Evolutionary conservation across 2,888 invertebrate species (phyloP).

Genomic region (Cheilosia urbana): DNA sequence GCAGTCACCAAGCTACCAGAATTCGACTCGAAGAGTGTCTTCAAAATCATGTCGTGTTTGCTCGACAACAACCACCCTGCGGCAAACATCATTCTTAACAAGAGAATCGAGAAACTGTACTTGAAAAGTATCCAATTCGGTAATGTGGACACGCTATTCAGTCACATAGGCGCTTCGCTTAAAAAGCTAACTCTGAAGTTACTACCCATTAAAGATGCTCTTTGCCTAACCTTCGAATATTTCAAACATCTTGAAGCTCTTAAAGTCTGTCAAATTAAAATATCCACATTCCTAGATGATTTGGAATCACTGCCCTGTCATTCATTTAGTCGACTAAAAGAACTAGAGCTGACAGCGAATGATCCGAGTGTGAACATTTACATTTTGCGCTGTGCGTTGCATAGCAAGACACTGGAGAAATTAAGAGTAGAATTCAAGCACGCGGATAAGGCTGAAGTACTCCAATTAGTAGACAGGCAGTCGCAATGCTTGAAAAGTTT

Average conservation of each 20-base stretch:
- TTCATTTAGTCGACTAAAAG: slow-evolving; percentile 17
- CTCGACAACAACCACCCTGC: slow-evolving; percentile 52
- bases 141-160: slow-evolving; percentile 25
- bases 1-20: slow-evolving; percentile 77
- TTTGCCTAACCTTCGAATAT: slow-evolving; percentile 28
- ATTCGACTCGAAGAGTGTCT: slow-evolving; percentile 69
- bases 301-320: neutral
- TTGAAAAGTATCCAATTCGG: slow-evolving; percentile 45
- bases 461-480: slow-evolving; percentile 18
- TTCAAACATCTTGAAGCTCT: slow-evolving; percentile 31
- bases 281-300: slow-evolving; percentile 13
- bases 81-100: slow-evolving; percentile 31
- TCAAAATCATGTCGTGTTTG: slow-evolving; percentile 34
- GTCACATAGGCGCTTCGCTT: slow-evolving; percentile 40
- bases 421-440: slow-evolving; percentile 28
- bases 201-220: slow-evolving; percentile 32
- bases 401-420: neutral
- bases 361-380: slow-evolving; percentile 37
- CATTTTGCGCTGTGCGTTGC: neutral
- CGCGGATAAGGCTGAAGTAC: slow-evolving; percentile 3
- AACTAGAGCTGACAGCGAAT: slow-evolving; percentile 34
- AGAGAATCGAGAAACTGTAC: slow-evolving; percentile 26
- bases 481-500: slow-evolving; percentile 4
- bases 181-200: slow-evolving; percentile 42
- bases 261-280: slow-evolving; percentile 30